A percentile compares a stretch with the other conserved stretches of the same genome.
These are phyloP conservation scores for Alexandromys fortis DNA, from an alignment of 2,113 vertebrate genomes.

Conservation along the genomic window DNA sequence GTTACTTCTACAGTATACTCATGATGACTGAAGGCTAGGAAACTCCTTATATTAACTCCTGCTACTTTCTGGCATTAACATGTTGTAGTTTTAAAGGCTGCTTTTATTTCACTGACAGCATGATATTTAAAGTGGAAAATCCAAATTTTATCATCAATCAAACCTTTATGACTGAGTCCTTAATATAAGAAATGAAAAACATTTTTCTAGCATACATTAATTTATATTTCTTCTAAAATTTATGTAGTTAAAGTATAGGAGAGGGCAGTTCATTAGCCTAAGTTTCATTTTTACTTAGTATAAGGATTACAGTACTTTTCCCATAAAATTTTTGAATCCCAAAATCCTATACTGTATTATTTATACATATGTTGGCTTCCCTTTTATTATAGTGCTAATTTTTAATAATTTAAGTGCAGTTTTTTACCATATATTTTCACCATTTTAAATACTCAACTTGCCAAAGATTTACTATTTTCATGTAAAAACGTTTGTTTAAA, in stretches of 20 bases:
- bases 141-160: not conserved
- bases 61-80: not conserved
- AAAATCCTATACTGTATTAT: not conserved
- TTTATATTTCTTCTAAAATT: not conserved
- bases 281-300: not conserved
- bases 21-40: not conserved
- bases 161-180: not conserved
- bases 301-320: not conserved
- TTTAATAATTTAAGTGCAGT: conserved; percentile 42
- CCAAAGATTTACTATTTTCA: conserved; percentile 25
- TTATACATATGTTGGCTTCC: not conserved
- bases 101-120: not conserved
- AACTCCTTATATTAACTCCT: not conserved
- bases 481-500: conserved; percentile 48
- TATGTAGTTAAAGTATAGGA: conserved; percentile 1
- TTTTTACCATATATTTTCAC: not conserved
- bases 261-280: not conserved
- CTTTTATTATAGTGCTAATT: not conserved
- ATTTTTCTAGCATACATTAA: conserved; percentile 30
- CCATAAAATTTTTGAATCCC: not conserved
- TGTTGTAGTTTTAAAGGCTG: not conserved
- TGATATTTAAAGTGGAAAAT: not conserved
- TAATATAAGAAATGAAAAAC: not conserved
- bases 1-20: not conserved
- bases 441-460: not conserved